These are phyloP conservation scores for Agrotis clavis DNA, from an alignment of 2,888 invertebrate genomes.

Conservation along the genomic window DNA sequence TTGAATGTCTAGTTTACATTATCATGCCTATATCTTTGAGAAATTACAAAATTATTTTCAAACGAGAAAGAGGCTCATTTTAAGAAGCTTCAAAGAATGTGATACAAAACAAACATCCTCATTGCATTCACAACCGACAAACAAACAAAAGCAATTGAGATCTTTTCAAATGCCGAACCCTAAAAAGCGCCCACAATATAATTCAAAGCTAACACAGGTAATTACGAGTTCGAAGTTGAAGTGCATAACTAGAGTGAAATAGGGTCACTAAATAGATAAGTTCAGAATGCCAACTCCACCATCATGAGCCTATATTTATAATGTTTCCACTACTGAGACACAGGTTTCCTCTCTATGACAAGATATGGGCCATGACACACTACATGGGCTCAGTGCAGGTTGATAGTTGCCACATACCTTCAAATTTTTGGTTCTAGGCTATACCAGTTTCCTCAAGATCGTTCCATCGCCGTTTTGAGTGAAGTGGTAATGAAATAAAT, in stretches of 20 bases:
- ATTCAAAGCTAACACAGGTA: constrained; percentile 76
- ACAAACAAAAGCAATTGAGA: constrained; percentile 28
- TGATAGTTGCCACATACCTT: too few species aligned
- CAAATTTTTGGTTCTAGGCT: too few species aligned
- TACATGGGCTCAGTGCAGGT: too few species aligned
- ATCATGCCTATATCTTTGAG: background rate
- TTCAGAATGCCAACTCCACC: constrained; percentile 1
- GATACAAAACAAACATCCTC: background rate
- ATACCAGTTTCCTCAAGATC: too few species aligned
- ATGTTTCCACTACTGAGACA: too few species aligned
- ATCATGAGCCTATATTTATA: too few species aligned
- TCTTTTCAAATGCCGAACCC: constrained; percentile 50
- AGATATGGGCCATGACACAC: too few species aligned
- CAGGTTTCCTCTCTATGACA: too few species aligned
- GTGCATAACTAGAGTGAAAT: constrained; percentile 67
- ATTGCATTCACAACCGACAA: constrained; percentile 15
- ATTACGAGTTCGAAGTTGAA: constrained; percentile 73
- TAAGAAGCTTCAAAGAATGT: background rate
- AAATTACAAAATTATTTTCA: background rate
- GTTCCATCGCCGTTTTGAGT: too few species aligned
- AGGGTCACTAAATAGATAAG: background rate
- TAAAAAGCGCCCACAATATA: constrained; percentile 71
- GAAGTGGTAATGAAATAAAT: too few species aligned
- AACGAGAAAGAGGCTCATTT: background rate
- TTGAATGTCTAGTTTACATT: too few species aligned